Percentiles rank a stretch among this genome's conserved stretches.
These are phyloP conservation scores for Neuroscelio doddi DNA, from an alignment of 2,888 invertebrate genomes.

Conservation along the genomic window DNA sequence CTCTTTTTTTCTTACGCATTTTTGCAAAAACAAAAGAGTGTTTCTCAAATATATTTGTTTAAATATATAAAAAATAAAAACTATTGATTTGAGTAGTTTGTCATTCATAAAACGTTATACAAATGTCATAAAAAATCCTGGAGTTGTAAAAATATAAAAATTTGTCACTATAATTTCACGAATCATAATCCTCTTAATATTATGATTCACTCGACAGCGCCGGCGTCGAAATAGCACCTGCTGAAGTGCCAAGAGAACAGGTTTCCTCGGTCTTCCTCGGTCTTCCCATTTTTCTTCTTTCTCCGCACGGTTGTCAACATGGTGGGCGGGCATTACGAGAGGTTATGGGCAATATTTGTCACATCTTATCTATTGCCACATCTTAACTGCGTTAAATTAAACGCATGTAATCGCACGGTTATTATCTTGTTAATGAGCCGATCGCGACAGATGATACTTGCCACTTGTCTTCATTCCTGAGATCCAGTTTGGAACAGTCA, in stretches of 20 bases:
- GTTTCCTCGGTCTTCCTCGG: conserved; percentile 43
- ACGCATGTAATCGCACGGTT: conserved; percentile 64
- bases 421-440: conserved; percentile 66
- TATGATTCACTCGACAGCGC: conserved; percentile 33
- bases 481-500: conserved; percentile 25
- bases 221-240: conserved; percentile 47
- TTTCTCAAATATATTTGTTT: no score
- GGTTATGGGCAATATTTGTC: conserved; percentile 69
- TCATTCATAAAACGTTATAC: no score
- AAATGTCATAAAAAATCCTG: conserved; percentile 22
- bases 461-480: conserved; percentile 39
- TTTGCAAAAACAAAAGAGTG: no score
- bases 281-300: conserved; percentile 39
- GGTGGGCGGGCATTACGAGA: conserved; percentile 49
- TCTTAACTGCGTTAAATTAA: conserved; percentile 65
- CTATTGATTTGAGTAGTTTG: no score
- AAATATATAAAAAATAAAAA: no score
- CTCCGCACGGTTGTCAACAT: conserved; percentile 52
- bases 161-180: conserved; percentile 35
- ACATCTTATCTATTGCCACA: conserved; percentile 64
- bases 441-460: conserved; percentile 27
- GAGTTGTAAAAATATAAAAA: conserved; percentile 43
- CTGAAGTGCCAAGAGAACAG: conserved; percentile 54
- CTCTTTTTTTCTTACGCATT: no score
- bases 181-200: conserved; percentile 41